Evolutionary conservation across 2,797 vertebrate species (phyloP), one percentile per base, ranked within the genome.

Genomic region (Pachyuromys duprasi): DNA sequence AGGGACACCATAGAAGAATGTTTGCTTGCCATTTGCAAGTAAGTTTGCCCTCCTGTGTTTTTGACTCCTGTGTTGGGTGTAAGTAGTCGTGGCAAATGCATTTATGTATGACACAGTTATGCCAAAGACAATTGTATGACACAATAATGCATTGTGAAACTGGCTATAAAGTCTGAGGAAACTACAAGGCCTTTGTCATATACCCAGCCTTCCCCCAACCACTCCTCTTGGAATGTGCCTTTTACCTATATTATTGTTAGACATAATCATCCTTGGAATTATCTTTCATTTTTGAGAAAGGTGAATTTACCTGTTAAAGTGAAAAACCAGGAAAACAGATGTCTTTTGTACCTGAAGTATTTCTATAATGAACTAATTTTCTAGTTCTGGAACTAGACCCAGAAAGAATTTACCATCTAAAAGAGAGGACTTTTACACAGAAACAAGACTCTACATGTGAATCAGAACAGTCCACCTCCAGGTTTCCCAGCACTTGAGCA

Each of bases 1-100:
- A 99, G 99, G 95, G 99, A 99, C 42, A 99, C 99, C 78, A 99
- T 99, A 80, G 99, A 99, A 98, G 99, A 99, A 97, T 99, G 99
- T 95, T 98, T 99, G 95, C 99, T 99, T 92, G 98, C 99, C 67
- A 99, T 99, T 94, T 99, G 99, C 99, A 99, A 99, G 99, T 99
- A 98, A 98, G 99, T 97, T 94, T 80, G 6, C 20, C 22, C 1
- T 20, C 36, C 24, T 15, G 0, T 0, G 74, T 28, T 72, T 78
- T 62, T 93, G 42, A 36, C 60, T 5, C 49, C 49, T 49, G 49
- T 49, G 49, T 60, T 72, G 18, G 63, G 3, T 7, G 0, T 76
- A 0, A 55, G 26, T 24, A 3, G 80, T 69, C n/a, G 0, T 12
- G 14, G n/a, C 39, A 33, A 4, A 36, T 65, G 12, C 62, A 18